Evolutionary conservation across 2,888 invertebrate genomes (phyloP).

Genomic region (Leptopilina syphax): DNA sequence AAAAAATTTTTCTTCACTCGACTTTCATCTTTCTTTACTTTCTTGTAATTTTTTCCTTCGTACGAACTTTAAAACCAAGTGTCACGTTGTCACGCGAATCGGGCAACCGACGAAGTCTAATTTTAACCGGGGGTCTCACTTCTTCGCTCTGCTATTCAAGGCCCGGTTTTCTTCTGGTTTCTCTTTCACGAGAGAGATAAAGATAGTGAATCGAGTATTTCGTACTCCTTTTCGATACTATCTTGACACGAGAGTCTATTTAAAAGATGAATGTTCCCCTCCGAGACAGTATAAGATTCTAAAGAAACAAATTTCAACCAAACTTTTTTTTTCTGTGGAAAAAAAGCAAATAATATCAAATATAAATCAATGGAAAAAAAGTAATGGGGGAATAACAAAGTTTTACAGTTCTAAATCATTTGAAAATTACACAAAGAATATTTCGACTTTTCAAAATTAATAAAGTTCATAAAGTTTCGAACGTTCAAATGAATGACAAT

Average conservation of each 20-base stretch:
- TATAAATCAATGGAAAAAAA: background rate
- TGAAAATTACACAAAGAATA: too few species aligned
- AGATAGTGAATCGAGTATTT: conserved; percentile 44
- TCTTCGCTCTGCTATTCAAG: conserved; percentile 64
- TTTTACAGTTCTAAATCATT: too few species aligned
- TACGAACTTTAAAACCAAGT: conserved; percentile 41
- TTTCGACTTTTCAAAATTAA: too few species aligned
- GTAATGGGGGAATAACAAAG: too few species aligned
- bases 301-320: conserved; percentile 1
- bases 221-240: conserved; percentile 39
- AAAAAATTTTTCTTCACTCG: conserved; percentile 30
- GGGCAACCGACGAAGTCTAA: conserved; percentile 56
- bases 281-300: background rate
- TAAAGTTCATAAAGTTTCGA: too few species aligned
- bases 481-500: too few species aligned
- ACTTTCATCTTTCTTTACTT: conserved; percentile 41
- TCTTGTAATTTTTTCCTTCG: conserved; percentile 41
- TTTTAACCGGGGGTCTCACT: conserved; percentile 62
- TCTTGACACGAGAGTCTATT: conserved; percentile 27
- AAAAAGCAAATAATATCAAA: background rate
- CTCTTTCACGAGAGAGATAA: conserved; percentile 32
- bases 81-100: conserved; percentile 36
- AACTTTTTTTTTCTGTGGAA: too few species aligned
- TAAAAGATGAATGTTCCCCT: conserved; percentile 10
- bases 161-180: conserved; percentile 61